Evolutionary conservation across 1,140 invertebrate species (phyloP).

Genomic region (Panonychus citri): DNA sequence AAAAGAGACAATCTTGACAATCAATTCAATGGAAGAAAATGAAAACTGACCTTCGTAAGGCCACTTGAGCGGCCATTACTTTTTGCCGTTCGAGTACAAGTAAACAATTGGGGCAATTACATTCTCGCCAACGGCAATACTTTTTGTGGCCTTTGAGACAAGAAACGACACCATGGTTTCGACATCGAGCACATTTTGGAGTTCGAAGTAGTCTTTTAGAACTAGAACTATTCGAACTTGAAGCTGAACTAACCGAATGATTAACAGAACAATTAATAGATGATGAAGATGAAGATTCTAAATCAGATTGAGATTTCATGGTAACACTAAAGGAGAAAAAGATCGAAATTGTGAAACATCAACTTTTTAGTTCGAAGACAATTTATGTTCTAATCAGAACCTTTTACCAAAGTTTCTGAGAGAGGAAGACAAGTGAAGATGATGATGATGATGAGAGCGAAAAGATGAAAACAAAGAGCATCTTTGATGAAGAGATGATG

Average conservation of each 20-base stretch:
- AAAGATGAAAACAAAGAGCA: no score
- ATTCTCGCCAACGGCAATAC: conserved; percentile 86
- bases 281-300: no score
- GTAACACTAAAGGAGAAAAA: no score
- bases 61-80: conserved; percentile 94
- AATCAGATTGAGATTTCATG: no score
- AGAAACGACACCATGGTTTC: conserved; percentile 94
- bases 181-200: conserved; percentile 89
- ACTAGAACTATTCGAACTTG: no score
- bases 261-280: no score
- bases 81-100: conserved; percentile 92
- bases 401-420: no score
- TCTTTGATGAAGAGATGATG: background rate
- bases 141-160: conserved; percentile 92
- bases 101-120: conserved; percentile 89
- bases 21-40: background rate
- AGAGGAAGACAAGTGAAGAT: background rate
- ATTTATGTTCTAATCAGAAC: no score
- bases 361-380: no score
- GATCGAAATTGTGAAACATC: no score
- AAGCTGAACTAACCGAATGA: no score
- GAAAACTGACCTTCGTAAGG: conserved; percentile 39
- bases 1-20: background rate
- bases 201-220: conserved; percentile 32
- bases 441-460: no score